Conservation (phyloP, 2,888 invertebrate genomes). For the Eretmocerus hayati region DNA sequence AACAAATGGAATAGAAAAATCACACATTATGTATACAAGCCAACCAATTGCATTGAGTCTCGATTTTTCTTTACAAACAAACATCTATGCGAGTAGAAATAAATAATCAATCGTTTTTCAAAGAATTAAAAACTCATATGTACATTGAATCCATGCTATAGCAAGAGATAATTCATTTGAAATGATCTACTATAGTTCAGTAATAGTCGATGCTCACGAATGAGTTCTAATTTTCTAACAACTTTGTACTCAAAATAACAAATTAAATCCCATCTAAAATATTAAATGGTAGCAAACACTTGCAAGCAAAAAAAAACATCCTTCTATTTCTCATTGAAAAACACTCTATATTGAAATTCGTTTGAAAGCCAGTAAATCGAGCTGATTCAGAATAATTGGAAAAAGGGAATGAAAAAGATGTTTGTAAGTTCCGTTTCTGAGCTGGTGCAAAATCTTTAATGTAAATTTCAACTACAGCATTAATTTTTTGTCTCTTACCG, state of each 20-base stretch:
- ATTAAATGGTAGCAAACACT: too few species aligned
- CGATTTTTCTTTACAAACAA: slow-evolving; percentile 7
- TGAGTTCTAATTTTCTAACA: slow-evolving; percentile 5
- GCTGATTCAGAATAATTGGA: neutral
- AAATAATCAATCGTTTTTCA: too few species aligned
- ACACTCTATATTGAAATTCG: slow-evolving; percentile 1
- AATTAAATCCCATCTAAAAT: neutral
- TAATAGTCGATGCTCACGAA: too few species aligned
- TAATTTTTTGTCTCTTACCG: slow-evolving; percentile 40
- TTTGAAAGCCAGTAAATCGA: slow-evolving; percentile 1
- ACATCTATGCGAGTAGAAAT: slow-evolving; percentile 12
- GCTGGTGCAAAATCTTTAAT: neutral
- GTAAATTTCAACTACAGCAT: neutral
- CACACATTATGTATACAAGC: neutral
- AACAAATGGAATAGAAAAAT: too few species aligned
- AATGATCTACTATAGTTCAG: too few species aligned
- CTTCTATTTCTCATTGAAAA: slow-evolving; percentile 1
- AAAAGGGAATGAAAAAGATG: neutral
- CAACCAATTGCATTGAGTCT: slow-evolving; percentile 5
- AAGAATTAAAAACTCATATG: too few species aligned
- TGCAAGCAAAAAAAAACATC: slow-evolving; percentile 1
- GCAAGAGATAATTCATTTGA: too few species aligned
- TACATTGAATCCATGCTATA: too few species aligned
- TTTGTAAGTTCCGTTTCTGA: neutral
- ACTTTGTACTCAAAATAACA: slow-evolving; percentile 7